Evolutionary conservation across 2,888 invertebrate species (phyloP).

Genomic region (Argyra leucocephala): DNA sequence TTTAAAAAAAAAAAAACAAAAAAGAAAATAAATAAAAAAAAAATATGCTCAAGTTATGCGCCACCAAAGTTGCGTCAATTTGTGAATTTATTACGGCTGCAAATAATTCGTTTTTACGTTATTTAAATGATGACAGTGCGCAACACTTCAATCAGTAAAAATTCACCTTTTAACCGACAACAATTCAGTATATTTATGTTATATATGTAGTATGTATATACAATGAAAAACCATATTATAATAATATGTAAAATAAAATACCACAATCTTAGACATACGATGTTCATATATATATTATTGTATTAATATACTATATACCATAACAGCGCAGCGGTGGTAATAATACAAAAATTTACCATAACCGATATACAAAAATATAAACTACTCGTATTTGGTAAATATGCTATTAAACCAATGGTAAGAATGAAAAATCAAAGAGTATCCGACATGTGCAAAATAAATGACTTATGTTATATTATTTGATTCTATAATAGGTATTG

Average conservation of each 20-base stretch:
- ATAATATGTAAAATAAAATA: no score
- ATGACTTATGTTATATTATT: not conserved
- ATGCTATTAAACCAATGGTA: not conserved
- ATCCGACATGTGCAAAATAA: not conserved
- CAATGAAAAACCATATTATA: no score
- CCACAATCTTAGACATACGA: no score
- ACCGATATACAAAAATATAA: not conserved
- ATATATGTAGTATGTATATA: no score
- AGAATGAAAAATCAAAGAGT: not conserved
- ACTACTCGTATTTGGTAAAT: constrained; percentile 4
- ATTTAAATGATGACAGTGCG: not conserved
- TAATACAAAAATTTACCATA: no score
- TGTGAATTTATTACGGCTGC: not conserved
- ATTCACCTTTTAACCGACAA: no score
- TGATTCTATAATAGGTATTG: not conserved
- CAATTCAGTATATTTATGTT: no score
- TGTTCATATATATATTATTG: no score
- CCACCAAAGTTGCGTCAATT: not conserved
- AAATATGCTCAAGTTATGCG: not conserved
- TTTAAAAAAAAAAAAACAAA: not conserved
- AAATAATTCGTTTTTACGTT: not conserved
- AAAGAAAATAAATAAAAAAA: no score
- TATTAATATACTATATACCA: no score
- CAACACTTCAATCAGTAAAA: not conserved
- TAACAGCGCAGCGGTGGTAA: no score